These are phyloP conservation scores for Tortrix viridana DNA, from an alignment of 2,888 invertebrate genomes.

Conservation along the genomic window DNA sequence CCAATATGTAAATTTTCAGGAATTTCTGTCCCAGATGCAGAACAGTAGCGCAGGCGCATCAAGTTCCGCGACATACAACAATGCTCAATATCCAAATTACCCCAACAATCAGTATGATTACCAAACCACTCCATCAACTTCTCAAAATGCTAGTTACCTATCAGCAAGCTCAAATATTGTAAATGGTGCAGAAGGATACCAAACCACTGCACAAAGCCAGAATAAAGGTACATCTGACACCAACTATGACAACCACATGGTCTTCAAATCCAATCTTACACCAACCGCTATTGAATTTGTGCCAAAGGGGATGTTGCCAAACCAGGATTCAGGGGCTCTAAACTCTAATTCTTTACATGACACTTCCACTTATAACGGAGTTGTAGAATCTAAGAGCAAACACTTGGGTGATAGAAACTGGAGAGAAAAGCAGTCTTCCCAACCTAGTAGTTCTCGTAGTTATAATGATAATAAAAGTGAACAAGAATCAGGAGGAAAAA, in stretches of 20 bases:
- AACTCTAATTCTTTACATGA: constrained; percentile 53
- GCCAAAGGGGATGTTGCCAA: constrained; percentile 66
- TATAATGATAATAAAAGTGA: constrained; percentile 48
- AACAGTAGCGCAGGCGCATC: constrained; percentile 51
- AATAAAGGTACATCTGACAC: constrained; percentile 49
- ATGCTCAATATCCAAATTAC: constrained; percentile 66
- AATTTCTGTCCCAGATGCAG: constrained; percentile 75
- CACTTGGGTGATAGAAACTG: constrained; percentile 19
- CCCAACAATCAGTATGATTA: constrained; percentile 63
- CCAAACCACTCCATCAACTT: constrained; percentile 62
- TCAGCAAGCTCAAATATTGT: constrained; percentile 51
- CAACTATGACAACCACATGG: constrained; percentile 61
- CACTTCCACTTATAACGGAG: constrained; percentile 46
- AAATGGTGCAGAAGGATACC: constrained; percentile 54
- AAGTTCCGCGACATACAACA: constrained; percentile 56
- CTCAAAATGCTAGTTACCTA: constrained; percentile 58
- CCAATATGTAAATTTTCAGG: constrained; percentile 77
- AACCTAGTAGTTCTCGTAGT: constrained; percentile 35
- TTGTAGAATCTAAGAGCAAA: constrained; percentile 44
- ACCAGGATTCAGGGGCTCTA: constrained; percentile 52
- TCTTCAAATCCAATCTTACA: constrained; percentile 80
- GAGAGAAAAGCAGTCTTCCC: constrained; percentile 25
- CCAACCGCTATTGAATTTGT: constrained; percentile 85
- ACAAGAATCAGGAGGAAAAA: constrained; percentile 61
- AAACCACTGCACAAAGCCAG: constrained; percentile 54